Base-by-base conservation (phyloP, 2,888 invertebrate genomes). In the Tupiocoris notatus region DNA sequence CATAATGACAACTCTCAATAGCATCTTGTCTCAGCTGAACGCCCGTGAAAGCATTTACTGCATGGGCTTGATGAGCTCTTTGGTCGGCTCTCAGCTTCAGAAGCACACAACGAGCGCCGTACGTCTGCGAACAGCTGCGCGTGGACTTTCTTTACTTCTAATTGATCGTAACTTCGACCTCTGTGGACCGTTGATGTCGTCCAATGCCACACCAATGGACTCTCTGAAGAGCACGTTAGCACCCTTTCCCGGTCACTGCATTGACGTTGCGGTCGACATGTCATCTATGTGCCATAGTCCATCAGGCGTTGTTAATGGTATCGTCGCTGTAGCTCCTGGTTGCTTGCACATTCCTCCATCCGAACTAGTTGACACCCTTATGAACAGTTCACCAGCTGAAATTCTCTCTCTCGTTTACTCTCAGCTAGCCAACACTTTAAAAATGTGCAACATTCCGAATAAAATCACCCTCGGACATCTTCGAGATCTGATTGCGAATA, bases 91-190 rank as follows among this genome's bases (percentile, higher is more conserved):
- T 16, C 87, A 88, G 57, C 82, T 90, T 79, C 89, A 89, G 80
- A 86, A 86, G 81, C 87, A 87, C 20, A 86, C 87, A 12, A 85
- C 87, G 22, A 88, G 86, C 75, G 81, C 85, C 39, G 82, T 83
- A 23, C 85, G 89, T 78, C 84, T 88, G 81, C 89, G 88, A 86
- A 85, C 83, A 73, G 86, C 87, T 63, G 80, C 84, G 1, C 85
- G 84, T 59, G 86, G 86, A 9, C 84, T 87, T 1, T 87, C 89
- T 0, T 81, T 89, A 9, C 86, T 89, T 62, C 83, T 89, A 23
- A 84, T 91, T 20, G 91, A 91, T 80, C 86, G 91, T 9, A 88
- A 88, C 0, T 82, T 91, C 71, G 91, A 91, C 82, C 82, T 91
- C 57, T 88, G 88, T 78, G 87, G 87, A 20, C 87, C 88, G 2